Evolutionary conservation across 92 coral and sea anemone genomes (phyloP), one percentile per base, ranked within the genome.

Genomic region (Heliopora coerulea): DNA sequence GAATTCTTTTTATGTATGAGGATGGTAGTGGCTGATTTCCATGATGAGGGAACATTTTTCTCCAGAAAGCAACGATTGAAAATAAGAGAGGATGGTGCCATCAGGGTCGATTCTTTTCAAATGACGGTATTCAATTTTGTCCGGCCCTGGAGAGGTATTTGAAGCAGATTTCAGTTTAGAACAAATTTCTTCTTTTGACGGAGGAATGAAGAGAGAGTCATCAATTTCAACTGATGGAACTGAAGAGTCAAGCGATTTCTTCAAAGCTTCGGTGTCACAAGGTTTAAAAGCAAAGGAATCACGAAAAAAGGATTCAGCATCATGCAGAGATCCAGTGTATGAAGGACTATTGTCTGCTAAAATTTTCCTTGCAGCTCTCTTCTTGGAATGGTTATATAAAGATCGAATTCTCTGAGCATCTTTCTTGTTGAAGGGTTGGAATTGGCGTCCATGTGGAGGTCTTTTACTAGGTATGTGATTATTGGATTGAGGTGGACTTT

Each of bases 131-230:
- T 58, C 69, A 19, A 32, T 15, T 35, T 42, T 30, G 28, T 66
- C 54, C 17, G 73, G 73, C 19, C 54, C 32, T 12, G 73, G 52
- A 19, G 73, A 37, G 21, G 44, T 44, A 30, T 54, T 80, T 73
- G 28, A 59, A 42, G 12, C 42, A 30, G 39, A 65, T 34, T 10
- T 80, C 44, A 78, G 58, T 23, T 50, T 50, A 6, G 50, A 72
- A 56, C 39, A 17, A 27, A 80, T 62, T 25, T 80, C 68, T 26
- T 59, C 44, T 29, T 44, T 48, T 35, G 54, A 42, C 49, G 79
- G 79, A 42, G 69, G 42, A 37, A 70, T 58, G 41, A 79, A 68
- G 54, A 72, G 69, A 14, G 79, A 72, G 41, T 80, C 79, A 14
- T 78, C 84, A 49, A 37, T 56, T 42, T 80, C 67, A 41, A 39